These are phyloP conservation scores for Germaria angustata DNA, from an alignment of 2,888 invertebrate genomes.

Conservation along the genomic window DNA sequence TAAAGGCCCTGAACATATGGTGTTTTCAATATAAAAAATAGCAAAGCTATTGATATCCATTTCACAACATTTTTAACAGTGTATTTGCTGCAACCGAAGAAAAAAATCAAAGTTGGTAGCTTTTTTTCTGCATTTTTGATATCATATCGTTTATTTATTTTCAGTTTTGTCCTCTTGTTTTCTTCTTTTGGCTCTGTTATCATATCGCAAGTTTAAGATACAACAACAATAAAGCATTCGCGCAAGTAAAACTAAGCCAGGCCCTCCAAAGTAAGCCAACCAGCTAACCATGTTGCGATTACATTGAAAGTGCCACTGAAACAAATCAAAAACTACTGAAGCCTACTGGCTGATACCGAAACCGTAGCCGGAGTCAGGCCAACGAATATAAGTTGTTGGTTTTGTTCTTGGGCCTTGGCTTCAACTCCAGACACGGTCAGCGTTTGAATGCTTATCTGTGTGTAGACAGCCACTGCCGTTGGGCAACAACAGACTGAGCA, in stretches of 20 bases:
- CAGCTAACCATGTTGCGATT: conserved; percentile 64
- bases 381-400: neutral
- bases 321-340: conserved; percentile 68
- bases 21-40: too few species aligned
- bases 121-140: conserved; percentile 38
- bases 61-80: conserved; percentile 47
- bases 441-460: conserved; percentile 54
- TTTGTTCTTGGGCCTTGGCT: neutral
- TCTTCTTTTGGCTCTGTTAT: conserved; percentile 33
- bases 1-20: too few species aligned
- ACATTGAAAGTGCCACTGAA: conserved; percentile 69
- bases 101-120: conserved; percentile 50
- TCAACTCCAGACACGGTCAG: conserved; percentile 41
- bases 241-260: conserved; percentile 29
- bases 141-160: conserved; percentile 36
- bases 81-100: neutral
- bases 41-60: too few species aligned
- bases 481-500: conserved; percentile 68
- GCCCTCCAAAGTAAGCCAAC: conserved; percentile 56
- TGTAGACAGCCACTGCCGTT: conserved; percentile 65
- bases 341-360: conserved; percentile 60
- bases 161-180: neutral
- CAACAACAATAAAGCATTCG: conserved; percentile 24
- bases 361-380: conserved; percentile 13
- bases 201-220: conserved; percentile 45